Conservation (phyloP, 2,113 vertebrate genomes). For the Agelaius phoeniceus region DNA sequence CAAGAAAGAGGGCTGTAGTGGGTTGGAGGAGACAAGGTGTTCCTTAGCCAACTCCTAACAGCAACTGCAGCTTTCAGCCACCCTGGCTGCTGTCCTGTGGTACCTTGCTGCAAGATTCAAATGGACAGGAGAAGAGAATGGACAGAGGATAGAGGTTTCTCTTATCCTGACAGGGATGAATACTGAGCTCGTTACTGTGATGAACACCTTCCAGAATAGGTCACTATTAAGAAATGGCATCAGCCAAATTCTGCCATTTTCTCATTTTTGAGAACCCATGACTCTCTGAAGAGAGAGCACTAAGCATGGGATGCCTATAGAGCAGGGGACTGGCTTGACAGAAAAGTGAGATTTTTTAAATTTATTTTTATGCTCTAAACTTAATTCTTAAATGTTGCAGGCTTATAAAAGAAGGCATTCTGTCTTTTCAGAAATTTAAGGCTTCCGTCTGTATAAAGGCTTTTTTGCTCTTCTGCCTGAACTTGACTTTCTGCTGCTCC, state of each 20-base stretch:
- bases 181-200: background rate
- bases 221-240: background rate
- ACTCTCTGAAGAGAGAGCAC: background rate
- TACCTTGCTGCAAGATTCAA: background rate
- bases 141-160: background rate
- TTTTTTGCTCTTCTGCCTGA: background rate
- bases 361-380: background rate
- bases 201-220: background rate
- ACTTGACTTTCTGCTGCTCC: background rate
- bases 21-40: conserved; percentile 5
- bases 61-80: accelerated
- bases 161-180: background rate
- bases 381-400: background rate
- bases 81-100: background rate
- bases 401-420: background rate
- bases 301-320: background rate
- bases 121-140: background rate
- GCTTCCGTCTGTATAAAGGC: background rate
- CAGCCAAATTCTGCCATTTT: background rate
- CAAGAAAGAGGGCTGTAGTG: conserved; percentile 5
- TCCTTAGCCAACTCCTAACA: background rate
- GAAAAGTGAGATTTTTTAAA: background rate
- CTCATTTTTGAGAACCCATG: background rate
- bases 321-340: background rate
- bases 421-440: background rate